A percentile compares a stretch with the other conserved stretches of the same genome.
Evolutionary conservation across 2,888 invertebrate species (phyloP).

Genomic region (Metopia argyrocephala): DNA sequence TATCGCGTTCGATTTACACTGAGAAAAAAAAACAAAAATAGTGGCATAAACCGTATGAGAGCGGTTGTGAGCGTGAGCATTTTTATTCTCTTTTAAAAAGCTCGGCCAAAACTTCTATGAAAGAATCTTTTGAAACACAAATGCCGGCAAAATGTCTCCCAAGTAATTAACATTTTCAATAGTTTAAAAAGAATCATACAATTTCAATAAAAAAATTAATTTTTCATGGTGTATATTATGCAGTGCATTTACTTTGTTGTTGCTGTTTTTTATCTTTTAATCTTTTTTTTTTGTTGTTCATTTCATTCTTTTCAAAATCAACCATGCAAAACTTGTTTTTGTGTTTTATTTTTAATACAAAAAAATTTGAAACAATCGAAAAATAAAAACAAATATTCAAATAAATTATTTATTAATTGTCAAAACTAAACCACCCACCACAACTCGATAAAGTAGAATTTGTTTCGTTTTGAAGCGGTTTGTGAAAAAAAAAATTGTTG

Average conservation of each 20-base stretch:
- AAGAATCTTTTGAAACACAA: too few relatives aligned
- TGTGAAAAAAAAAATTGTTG: background rate
- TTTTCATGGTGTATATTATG: constrained; percentile 20
- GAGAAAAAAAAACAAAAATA: too few relatives aligned
- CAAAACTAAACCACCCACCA: constrained; percentile 54
- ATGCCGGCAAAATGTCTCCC: too few relatives aligned
- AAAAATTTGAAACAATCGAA: background rate
- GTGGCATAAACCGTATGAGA: too few relatives aligned
- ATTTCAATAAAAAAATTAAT: background rate
- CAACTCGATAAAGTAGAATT: constrained; percentile 4
- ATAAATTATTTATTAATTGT: constrained; percentile 62
- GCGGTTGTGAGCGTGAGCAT: too few relatives aligned
- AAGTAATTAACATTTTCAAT: too few relatives aligned
- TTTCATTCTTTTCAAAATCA: constrained; percentile 41
- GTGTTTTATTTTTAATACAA: constrained; percentile 6
- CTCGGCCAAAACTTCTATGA: too few relatives aligned
- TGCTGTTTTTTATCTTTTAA: constrained; percentile 44
- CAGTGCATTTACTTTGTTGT: constrained; percentile 21
- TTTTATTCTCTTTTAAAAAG: too few relatives aligned
- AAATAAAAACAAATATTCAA: constrained; percentile 6
- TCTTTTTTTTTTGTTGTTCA: constrained; percentile 10
- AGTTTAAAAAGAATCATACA: background rate
- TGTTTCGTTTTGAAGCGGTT: background rate
- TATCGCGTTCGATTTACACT: too few relatives aligned
- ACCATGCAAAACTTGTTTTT: constrained; percentile 59